A percentile compares a stretch with the other conserved stretches of the same genome.
Evolutionary conservation across 2,888 invertebrate species (phyloP).

Genomic region (Pyrrhosoma nymphula): DNA sequence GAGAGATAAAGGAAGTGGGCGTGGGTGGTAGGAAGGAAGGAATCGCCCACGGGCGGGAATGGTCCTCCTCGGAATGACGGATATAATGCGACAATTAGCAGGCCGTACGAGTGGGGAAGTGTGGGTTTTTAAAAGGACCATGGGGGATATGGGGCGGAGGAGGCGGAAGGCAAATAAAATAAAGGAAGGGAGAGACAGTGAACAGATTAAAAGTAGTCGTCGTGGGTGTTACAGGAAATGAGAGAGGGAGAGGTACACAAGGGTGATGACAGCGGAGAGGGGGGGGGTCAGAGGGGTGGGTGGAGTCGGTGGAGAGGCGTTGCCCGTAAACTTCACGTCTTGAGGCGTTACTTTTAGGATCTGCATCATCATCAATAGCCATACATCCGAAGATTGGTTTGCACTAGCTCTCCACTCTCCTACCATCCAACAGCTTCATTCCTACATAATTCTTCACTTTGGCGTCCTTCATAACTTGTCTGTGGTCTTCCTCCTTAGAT

Average conservation of each 20-base stretch:
- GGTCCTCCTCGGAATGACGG: neutral
- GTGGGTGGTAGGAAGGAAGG: neutral
- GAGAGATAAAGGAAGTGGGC: neutral
- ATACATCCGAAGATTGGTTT: no score
- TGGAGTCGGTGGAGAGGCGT: neutral
- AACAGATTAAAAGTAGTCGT: no score
- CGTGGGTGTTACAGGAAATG: neutral
- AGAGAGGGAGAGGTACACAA: neutral
- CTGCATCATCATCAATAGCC: no score
- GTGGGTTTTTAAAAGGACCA: neutral
- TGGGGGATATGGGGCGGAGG: neutral
- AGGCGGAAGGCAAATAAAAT: neutral
- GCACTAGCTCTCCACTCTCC: no score
- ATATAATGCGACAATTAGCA: neutral
- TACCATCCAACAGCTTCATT: no score
- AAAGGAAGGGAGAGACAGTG: neutral
- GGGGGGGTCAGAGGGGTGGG: neutral
- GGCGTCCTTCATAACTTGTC: no score
- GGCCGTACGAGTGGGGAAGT: neutral
- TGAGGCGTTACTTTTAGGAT: no score
- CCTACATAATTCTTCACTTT: no score
- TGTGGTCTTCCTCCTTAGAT: no score
- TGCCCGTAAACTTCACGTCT: neutral
- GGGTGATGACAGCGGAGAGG: neutral
- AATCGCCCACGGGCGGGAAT: neutral